phyloP scores from a whole-genome alignment of 2,888 invertebrate genomes.

The Celastrina argiolus region DNA sequence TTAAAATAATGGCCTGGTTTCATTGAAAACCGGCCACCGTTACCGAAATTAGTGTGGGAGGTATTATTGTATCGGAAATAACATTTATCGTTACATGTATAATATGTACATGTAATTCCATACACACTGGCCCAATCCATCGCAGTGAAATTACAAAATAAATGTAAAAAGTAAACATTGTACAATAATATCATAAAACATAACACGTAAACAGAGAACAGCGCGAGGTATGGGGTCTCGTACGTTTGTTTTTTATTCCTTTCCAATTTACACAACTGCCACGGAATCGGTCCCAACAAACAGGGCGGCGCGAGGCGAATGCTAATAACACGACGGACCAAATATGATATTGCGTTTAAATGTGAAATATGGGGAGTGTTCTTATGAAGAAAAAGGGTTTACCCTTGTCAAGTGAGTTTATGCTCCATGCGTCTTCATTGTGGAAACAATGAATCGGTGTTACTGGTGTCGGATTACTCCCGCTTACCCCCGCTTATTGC shows the following conservation, averaged over 20 bases:
- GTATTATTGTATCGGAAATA: too few relatives aligned
- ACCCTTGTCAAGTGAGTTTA: slow-evolving; percentile 56
- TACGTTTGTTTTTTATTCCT: slow-evolving; percentile 18
- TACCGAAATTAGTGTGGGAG: too few relatives aligned
- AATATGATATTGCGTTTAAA: slow-evolving; percentile 72
- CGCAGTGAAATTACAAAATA: background rate
- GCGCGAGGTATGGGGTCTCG: background rate
- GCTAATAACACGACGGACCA: slow-evolving; percentile 40
- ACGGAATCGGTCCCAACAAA: slow-evolving; percentile 6
- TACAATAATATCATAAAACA: background rate
- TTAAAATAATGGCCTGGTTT: too few relatives aligned
- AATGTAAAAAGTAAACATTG: background rate
- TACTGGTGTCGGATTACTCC: slow-evolving; percentile 28
- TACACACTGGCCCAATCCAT: too few relatives aligned
- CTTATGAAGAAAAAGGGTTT: slow-evolving; percentile 69
- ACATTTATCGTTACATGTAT: too few relatives aligned
- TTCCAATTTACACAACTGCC: slow-evolving; percentile 20
- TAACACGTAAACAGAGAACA: background rate
- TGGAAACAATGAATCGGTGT: slow-evolving; percentile 63
- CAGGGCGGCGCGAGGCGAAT: slow-evolving; percentile 14
- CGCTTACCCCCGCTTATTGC: background rate
- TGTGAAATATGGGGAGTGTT: slow-evolving; percentile 62
- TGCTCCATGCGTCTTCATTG: slow-evolving; percentile 59
- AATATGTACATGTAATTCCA: too few relatives aligned
- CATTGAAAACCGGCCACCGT: too few relatives aligned